Conservation (phyloP, 2,888 invertebrate species). For the Leptarthrus brevirostris region DNA sequence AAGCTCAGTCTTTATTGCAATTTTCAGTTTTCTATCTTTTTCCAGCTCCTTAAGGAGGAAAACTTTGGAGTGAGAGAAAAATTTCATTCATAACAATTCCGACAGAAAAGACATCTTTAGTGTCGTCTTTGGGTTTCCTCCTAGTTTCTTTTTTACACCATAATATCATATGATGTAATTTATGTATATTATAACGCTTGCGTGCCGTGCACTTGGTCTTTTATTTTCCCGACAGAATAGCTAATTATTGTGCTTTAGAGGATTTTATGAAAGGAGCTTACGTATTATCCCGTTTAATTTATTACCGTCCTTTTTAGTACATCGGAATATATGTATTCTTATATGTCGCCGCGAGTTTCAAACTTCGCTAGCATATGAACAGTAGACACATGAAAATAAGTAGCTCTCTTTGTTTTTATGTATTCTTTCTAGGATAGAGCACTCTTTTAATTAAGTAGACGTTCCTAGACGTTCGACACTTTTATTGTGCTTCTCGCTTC, state of each 20-base stretch:
- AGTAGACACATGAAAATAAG: not conserved
- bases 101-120: not conserved
- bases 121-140: not conserved
- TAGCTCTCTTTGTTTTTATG: not conserved
- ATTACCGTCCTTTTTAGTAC: not conserved
- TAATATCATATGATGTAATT: slow-evolving; percentile 20
- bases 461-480: not conserved
- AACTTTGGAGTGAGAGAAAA: not conserved
- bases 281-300: not conserved
- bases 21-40: not conserved
- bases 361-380: not conserved
- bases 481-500: not conserved
- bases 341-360: not conserved
- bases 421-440: not conserved
- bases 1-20: not conserved
- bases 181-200: not conserved
- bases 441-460: slow-evolving; percentile 20
- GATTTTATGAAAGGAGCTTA: not conserved
- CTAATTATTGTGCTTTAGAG: slow-evolving; percentile 29
- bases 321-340: not conserved
- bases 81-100: slow-evolving; percentile 22
- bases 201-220: slow-evolving; percentile 6
- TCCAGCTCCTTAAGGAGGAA: not conserved
- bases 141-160: not conserved
- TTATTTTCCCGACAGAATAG: not conserved